Base-by-base conservation (phyloP, 2,797 vertebrate species). In the Artibeus lituratus region DNA sequence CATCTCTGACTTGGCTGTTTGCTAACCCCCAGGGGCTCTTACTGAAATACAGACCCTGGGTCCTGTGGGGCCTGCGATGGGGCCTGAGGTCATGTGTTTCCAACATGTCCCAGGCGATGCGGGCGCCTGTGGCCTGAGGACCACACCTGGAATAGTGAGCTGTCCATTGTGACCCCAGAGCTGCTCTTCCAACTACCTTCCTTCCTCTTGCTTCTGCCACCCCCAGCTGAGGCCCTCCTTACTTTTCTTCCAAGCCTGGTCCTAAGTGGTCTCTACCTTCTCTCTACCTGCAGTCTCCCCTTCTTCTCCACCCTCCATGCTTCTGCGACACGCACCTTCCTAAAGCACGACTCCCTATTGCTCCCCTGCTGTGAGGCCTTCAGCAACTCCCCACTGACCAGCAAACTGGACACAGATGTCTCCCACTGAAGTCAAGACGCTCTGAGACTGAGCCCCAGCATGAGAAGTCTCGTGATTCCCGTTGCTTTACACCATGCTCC, bases 321-420 rank as follows among this genome's bases (percentile, higher is more conserved):
- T 7, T 93, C 59, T 76, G 69, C 62, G 65, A 51, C 78, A 86
- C 47, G 29, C 57, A 24, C n/a, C 67, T 87, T 70, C 62, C 55
- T 37, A n/a, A 81, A 65, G n/a, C 19, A 32, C 44, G 11, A 55
- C 62, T 70, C 51, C 18, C 32, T 24, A 22, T 82, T 51, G 35
- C 44, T 65, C 21, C 2, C n/a, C 32, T n/a, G 83, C 39, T 3
- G 2, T 83, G 49, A 87, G 22, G 8, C 37, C 83, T 19, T 24
- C 35, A 1, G 2, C 7, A 37, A 62, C 49, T 37, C 19, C 9
- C 62, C 15, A 15, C 32, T 67, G 65, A 53, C 47, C 10, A 47
- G 26, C 51, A 55, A 29, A 32, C 8, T 10, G 10, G 42, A 87
- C n/a, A 10, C 7, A n/a, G 21, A 49, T 42, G 24, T 74, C 70